Base-by-base conservation (phyloP, 2,797 vertebrate genomes). In the Tapirus indicus region DNA sequence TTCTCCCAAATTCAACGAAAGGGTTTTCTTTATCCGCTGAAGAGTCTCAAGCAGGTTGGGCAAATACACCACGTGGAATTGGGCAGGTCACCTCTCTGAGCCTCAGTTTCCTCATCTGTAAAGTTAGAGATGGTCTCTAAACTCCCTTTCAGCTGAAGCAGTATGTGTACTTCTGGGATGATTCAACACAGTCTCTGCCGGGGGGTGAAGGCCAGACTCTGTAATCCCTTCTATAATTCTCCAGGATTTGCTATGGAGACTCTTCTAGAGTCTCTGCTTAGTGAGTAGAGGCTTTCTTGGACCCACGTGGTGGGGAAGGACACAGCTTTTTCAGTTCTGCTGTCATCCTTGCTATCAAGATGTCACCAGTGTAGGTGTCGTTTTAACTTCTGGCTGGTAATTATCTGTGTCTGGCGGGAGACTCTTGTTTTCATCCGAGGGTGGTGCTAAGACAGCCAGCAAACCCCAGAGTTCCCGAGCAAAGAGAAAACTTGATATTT, bases 361-460 rank as follows among this genome's bases (percentile, higher is more conserved):
- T 74, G 88, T 38, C 58, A 38, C 58, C 32, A 41, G 71, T 1
- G 13, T 60, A 87, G 68, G 85, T 75, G 74, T 69, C 6, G 0
- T 64, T 82, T 94, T 83, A 54, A 62, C 93, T 95, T 83, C 77
- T 79, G 64, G 90, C 92, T 89, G 91, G 16, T 84, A 89, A 87
- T 80, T 69, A 79, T 72, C 80, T 88, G 35, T 84, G 69, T 72
- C 91, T 96, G 60, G 66, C 20, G 0, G 66, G 56, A 74, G 77
- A 94, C 52, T 58, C 72, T 41, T 84, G 49, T 77, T 94, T 87
- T 84, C 25, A 58, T 68, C 64, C 27, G 27, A 92, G 47, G 83
- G 11, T 5, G 27, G 74, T 0, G 13, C 52, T 27, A 47, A 87
- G 69, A 94, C 54, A 87, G 23, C 29, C n/a, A 69, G 69, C 56